Evolutionary conservation across 2,888 invertebrate genomes (phyloP).

Genomic region (Melieria picta): DNA sequence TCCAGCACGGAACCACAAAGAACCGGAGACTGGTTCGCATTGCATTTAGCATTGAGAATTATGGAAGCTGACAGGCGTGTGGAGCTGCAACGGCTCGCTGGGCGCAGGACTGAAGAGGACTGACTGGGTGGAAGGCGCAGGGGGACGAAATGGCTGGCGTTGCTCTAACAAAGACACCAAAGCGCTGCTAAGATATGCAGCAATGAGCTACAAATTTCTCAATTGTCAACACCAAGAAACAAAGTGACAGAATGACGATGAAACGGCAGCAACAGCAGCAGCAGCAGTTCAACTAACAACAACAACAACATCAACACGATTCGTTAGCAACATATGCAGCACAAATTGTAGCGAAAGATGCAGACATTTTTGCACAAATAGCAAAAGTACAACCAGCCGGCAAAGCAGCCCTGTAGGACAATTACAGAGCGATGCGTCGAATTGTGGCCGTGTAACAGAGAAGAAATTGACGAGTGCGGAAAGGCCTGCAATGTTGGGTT

Average conservation of each 20-base stretch:
- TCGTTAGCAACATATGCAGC: conserved; percentile 6
- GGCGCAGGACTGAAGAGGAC: no score
- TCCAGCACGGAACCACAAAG: no score
- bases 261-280: conserved; percentile 9
- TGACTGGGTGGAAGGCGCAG: no score
- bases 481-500: neutral
- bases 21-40: neutral
- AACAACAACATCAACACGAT: conserved; percentile 4
- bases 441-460: neutral
- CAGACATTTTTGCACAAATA: no score
- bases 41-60: conserved; percentile 14
- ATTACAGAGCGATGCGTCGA: neutral
- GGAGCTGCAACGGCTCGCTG: no score
- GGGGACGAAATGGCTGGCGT: no score
- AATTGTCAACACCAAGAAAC: conserved; percentile 63
- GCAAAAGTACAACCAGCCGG: neutral
- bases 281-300: neutral
- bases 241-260: conserved; percentile 41
- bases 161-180: no score
- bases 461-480: neutral
- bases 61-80: conserved; percentile 16
- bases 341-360: neutral
- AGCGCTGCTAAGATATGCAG: conserved; percentile 26
- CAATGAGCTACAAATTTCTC: conserved; percentile 65
- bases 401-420: neutral